Evolutionary conservation across 2,113 vertebrate species (phyloP).

Genomic region (Chrysochloris asiatica): DNA sequence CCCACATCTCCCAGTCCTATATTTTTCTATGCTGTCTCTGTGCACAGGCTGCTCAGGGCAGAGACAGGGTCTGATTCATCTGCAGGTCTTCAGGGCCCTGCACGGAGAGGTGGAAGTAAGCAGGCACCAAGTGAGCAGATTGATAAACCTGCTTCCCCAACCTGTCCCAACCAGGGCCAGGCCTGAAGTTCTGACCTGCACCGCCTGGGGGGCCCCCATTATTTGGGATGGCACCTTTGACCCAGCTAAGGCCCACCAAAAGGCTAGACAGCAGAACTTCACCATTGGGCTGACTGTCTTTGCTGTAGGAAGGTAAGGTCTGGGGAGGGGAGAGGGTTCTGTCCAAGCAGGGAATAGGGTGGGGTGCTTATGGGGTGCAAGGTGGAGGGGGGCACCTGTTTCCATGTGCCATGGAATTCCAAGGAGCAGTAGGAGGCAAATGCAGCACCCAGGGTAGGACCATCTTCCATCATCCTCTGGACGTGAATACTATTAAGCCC

Average conservation of each 20-base stretch:
- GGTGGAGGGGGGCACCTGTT: background rate
- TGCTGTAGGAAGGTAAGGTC: slow-evolving; percentile 87
- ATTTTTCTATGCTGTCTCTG: background rate
- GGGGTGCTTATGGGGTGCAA: background rate
- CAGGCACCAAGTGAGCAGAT: too few species aligned
- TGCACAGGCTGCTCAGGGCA: background rate
- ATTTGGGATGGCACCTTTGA: slow-evolving; percentile 88
- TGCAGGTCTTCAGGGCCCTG: background rate
- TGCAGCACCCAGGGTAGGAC: background rate
- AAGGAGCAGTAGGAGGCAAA: background rate
- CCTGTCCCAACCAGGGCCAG: slow-evolving; percentile 67
- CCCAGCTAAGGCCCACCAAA: slow-evolving; percentile 72
- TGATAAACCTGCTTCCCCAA: background rate
- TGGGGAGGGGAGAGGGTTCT: background rate
- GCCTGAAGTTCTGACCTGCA: slow-evolving; percentile 85
- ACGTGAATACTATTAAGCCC: background rate
- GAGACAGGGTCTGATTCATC: background rate
- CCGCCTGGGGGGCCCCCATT: slow-evolving; percentile 86
- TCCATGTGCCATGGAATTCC: background rate
- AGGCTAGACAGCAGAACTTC: slow-evolving; percentile 74
- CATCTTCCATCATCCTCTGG: background rate
- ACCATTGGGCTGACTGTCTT: slow-evolving; percentile 88
- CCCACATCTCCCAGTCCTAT: background rate
- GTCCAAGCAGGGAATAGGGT: background rate
- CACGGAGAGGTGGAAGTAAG: background rate